Evolutionary conservation across 2,113 vertebrate species (phyloP).

Genomic region (Phrynosoma blainvillii): DNA sequence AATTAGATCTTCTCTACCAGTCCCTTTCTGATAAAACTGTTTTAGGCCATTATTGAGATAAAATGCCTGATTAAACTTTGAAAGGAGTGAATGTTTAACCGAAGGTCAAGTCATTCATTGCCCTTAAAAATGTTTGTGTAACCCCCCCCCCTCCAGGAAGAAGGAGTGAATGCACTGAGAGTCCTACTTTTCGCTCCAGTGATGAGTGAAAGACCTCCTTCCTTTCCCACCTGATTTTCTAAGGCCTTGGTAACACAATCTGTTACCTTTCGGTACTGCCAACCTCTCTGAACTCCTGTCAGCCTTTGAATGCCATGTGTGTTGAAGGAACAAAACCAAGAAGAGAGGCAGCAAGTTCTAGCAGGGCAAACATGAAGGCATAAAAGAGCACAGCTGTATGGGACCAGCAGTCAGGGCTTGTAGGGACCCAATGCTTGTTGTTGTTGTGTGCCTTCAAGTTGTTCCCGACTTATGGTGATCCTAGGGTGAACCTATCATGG

Average conservation of each 20-base stretch:
- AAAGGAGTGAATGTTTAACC: conserved; percentile 9
- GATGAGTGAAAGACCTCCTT: neutral
- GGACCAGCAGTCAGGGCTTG: no score
- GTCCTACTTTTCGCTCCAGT: neutral
- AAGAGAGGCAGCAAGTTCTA: no score
- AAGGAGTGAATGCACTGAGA: neutral
- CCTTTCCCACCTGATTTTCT: neutral
- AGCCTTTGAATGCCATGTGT: neutral
- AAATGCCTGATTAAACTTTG: conserved; percentile 25
- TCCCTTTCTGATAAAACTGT: neutral
- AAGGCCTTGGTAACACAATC: neutral
- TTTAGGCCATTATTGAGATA: neutral
- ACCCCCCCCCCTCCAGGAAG: neutral
- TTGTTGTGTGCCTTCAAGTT: no score
- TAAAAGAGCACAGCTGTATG: no score
- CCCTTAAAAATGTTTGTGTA: conserved; percentile 18
- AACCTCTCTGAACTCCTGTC: neutral
- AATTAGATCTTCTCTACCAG: neutral
- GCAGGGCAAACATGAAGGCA: no score
- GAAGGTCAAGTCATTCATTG: conserved; percentile 3
- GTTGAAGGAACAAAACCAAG: no score
- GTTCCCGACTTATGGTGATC: no score
- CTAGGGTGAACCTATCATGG: no score
- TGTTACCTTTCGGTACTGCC: no score
- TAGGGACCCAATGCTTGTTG: no score